A percentile compares a stretch with the other conserved stretches of the same genome.
Evolutionary conservation across 2,888 invertebrate species (phyloP).

Genomic region (Lithodes maja): DNA sequence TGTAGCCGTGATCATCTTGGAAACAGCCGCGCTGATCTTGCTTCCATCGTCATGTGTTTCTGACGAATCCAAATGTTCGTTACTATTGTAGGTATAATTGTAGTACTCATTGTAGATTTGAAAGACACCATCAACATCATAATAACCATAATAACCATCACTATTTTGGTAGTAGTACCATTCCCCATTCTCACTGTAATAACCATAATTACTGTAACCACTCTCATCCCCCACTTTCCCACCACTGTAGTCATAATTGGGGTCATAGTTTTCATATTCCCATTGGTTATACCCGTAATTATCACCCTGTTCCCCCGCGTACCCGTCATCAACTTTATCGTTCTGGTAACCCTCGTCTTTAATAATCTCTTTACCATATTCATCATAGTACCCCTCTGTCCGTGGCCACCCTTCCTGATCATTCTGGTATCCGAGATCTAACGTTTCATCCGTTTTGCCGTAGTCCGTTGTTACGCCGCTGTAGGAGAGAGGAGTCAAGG

Average conservation of each 20-base stretch:
- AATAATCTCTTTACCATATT: conserved; percentile 53
- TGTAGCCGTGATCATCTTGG: conserved; percentile 65
- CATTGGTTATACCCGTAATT: conserved; percentile 53
- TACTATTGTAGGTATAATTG: conserved; percentile 83
- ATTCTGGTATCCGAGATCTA: conserved; percentile 40
- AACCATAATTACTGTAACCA: conserved; percentile 62
- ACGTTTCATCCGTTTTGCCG: conserved; percentile 24
- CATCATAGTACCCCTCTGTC: conserved; percentile 55
- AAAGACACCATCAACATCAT: conserved; percentile 70
- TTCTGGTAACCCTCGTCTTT: conserved; percentile 65
- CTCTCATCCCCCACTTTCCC: conserved; percentile 56
- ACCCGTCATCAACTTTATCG: conserved; percentile 61
- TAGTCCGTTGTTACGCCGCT: conserved; percentile 22
- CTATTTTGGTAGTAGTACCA: conserved; percentile 68
- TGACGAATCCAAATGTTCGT: conserved; percentile 78
- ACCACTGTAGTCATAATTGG: conserved; percentile 62
- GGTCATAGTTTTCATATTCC: conserved; percentile 47
- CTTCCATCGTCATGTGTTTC: conserved; percentile 45
- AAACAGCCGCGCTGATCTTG: conserved; percentile 39
- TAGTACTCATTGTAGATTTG: conserved; percentile 81
- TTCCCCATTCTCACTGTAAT: conserved; percentile 60
- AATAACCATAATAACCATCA: conserved; percentile 68
- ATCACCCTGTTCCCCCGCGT: conserved; percentile 56
- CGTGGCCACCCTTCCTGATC: conserved; percentile 55
- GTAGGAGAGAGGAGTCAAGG: background rate